Conservation (phyloP, 2,113 vertebrate genomes). For the Murina feae region DNA sequence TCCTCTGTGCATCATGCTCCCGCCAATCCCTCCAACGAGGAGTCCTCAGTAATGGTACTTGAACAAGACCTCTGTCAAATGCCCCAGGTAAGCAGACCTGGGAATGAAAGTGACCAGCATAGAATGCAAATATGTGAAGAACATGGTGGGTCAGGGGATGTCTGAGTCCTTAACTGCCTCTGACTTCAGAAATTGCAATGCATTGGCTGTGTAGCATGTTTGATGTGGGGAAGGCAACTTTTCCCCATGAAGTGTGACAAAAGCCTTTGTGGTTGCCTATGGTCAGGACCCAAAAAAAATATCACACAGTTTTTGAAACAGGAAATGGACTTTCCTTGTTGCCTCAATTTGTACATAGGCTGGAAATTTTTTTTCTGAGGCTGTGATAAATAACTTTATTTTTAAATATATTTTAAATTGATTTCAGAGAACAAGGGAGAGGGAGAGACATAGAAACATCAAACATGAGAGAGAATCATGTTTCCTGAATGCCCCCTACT, state of each 20-base stretch:
- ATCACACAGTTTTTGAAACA: neutral
- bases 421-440: no score
- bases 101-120: neutral
- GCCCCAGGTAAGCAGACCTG: neutral
- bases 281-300: neutral
- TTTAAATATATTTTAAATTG: no score
- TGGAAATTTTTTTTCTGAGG: neutral
- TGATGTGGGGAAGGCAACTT: neutral
- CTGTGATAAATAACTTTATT: neutral
- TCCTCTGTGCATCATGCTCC: neutral
- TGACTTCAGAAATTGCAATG: neutral
- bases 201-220: neutral
- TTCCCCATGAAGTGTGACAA: neutral
- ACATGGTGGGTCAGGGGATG: accelerated
- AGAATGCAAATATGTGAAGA: neutral
- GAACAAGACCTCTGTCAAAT: neutral
- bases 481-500: no score
- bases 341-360: neutral
- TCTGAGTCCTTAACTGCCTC: neutral
- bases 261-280: neutral
- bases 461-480: no score
- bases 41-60: neutral
- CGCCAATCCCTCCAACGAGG: neutral
- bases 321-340: neutral
- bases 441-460: no score